Percentiles rank a stretch among this genome's conserved stretches.
phyloP scores from a whole-genome alignment of 2,888 invertebrate genomes.

The Spatulosminthurus flaviceps region DNA sequence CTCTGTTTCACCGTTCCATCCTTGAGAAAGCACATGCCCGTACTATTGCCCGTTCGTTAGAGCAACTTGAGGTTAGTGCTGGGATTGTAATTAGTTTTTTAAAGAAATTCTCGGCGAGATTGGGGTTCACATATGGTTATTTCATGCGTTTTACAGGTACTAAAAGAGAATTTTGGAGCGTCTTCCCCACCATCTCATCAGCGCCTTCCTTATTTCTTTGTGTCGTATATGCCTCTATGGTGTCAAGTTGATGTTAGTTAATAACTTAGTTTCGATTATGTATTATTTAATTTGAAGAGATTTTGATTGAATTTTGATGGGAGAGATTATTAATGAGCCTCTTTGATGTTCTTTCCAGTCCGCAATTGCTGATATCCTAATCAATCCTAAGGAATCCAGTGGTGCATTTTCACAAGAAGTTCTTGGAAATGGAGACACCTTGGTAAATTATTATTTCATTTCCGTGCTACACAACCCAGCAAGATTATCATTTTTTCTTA shows the following conservation, averaged over 20 bases:
- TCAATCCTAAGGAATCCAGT: too few relatives aligned
- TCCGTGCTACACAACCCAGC: too few relatives aligned
- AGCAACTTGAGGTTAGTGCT: conserved; percentile 75
- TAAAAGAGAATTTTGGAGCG: neutral
- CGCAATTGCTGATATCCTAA: too few relatives aligned
- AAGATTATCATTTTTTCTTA: too few relatives aligned
- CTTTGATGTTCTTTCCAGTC: too few relatives aligned
- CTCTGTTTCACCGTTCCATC: conserved; percentile 79
- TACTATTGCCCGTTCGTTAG: conserved; percentile 86
- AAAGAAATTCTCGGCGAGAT: neutral
- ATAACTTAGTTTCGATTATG: conserved; percentile 9
- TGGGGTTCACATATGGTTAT: neutral
- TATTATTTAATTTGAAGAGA: too few relatives aligned
- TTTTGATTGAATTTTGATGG: too few relatives aligned
- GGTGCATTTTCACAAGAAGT: too few relatives aligned
- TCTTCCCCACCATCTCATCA: neutral
- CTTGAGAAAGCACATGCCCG: conserved; percentile 81
- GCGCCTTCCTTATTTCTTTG: conserved; percentile 28
- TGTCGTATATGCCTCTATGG: conserved; percentile 29
- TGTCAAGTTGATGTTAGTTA: conserved; percentile 34
- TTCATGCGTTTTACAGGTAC: neutral
- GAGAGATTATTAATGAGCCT: too few relatives aligned
- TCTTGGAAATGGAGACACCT: too few relatives aligned
- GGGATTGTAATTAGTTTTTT: neutral
- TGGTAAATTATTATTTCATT: too few relatives aligned